Conservation (phyloP, 1,140 invertebrate genomes). For the Cecropterus lyciades region DNA sequence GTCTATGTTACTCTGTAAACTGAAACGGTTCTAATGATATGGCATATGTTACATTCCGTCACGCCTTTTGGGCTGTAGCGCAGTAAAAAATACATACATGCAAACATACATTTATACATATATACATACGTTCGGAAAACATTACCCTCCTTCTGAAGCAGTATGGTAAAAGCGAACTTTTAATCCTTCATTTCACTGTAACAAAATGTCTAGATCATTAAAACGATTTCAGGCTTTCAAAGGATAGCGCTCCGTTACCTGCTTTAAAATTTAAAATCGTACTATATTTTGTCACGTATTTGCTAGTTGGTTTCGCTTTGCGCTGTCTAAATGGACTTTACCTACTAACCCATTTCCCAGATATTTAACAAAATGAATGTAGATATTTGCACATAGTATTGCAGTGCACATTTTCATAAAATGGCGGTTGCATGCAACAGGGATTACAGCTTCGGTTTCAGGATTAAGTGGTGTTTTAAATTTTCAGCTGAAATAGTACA, state of each 20-base stretch:
- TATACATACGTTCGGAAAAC: too few species aligned
- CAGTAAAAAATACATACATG: too few species aligned
- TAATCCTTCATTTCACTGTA: too few species aligned
- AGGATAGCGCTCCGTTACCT: conserved; percentile 4
- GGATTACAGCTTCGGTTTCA: neutral
- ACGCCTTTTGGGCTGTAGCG: too few species aligned
- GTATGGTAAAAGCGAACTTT: too few species aligned
- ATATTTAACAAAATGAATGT: conserved; percentile 8
- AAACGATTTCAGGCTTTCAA: conserved; percentile 3
- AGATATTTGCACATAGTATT: conserved; percentile 3
- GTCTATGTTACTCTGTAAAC: too few species aligned
- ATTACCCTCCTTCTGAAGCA: too few species aligned
- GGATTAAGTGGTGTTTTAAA: too few species aligned
- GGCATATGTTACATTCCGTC: too few species aligned
- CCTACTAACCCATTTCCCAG: conserved; percentile 19
- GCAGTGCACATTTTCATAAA: neutral
- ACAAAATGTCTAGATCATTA: conserved; percentile 21
- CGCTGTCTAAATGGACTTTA: conserved; percentile 11
- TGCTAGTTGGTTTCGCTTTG: conserved; percentile 4
- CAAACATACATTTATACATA: too few species aligned
- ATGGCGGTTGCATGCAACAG: neutral
- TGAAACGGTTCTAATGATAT: too few species aligned
- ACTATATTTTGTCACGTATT: conserved; percentile 19
- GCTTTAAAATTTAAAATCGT: conserved; percentile 7
- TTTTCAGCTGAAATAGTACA: too few species aligned